These are phyloP conservation scores for Neotoma lepida DNA, from an alignment of 2,113 vertebrate genomes.

Conservation along the genomic window DNA sequence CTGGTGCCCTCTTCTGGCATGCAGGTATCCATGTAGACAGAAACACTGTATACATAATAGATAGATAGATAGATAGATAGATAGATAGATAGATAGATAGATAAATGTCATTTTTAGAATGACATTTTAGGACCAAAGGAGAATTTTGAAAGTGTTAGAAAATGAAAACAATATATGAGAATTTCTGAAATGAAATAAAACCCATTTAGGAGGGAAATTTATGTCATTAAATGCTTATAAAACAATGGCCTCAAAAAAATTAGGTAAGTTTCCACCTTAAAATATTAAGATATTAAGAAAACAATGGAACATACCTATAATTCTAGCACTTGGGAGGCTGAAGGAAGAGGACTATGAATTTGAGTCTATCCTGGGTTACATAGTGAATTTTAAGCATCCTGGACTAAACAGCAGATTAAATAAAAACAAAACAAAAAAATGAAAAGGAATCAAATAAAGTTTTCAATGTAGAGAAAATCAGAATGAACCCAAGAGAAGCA, in stretches of 20 bases:
- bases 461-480: neutral
- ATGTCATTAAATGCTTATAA: neutral
- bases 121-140: neutral
- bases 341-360: neutral
- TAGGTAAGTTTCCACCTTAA: neutral
- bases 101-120: neutral
- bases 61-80: too few relatives aligned
- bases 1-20: too few relatives aligned
- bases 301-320: neutral
- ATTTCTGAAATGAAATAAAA: neutral
- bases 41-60: too few relatives aligned
- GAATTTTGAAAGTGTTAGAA: neutral
- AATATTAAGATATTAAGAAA: neutral
- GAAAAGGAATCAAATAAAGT: neutral
- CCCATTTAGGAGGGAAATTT: neutral
- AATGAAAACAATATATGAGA: neutral
- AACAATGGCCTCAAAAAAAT: neutral
- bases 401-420: neutral
- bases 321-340: neutral
- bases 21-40: too few relatives aligned
- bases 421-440: neutral
- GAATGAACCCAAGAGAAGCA: neutral
- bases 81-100: too few relatives aligned
- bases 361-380: neutral
- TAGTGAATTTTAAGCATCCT: neutral